Percentiles rank a stretch among this genome's conserved stretches.
phyloP scores from a whole-genome alignment of 2,888 invertebrate species.

The Drosophila picticornis region DNA sequence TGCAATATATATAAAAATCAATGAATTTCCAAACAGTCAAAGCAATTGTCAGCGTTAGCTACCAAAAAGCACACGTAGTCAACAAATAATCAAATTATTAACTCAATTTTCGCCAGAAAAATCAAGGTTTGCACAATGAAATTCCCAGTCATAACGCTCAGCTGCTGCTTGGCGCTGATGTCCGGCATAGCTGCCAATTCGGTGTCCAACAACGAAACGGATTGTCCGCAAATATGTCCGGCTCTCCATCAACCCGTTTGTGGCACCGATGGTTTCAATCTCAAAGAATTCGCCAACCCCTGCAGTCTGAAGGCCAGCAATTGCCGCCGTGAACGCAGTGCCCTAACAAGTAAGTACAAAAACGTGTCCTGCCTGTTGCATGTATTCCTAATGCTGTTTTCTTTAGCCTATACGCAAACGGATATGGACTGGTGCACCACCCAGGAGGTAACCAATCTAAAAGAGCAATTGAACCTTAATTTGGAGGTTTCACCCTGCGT shows the following conservation, averaged over 20 bases:
- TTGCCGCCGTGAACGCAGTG: slow-evolving; percentile 70
- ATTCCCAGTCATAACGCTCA: slow-evolving; percentile 43
- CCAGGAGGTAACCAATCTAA: slow-evolving; percentile 63
- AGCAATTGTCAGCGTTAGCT: slow-evolving; percentile 67
- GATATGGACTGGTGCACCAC: slow-evolving; percentile 81
- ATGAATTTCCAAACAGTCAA: slow-evolving; percentile 59
- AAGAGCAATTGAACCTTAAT: slow-evolving; percentile 58
- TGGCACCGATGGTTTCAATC: slow-evolving; percentile 72
- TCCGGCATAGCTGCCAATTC: slow-evolving; percentile 55
- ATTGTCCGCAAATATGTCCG: slow-evolving; percentile 76
- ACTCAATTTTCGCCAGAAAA: slow-evolving; percentile 24
- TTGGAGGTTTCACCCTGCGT: slow-evolving; percentile 64
- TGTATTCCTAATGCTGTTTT: background rate
- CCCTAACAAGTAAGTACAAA: slow-evolving; percentile 57
- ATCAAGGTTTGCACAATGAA: slow-evolving; percentile 41
- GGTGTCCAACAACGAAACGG: slow-evolving; percentile 55
- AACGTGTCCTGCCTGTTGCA: background rate
- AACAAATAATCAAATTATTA: slow-evolving; percentile 23
- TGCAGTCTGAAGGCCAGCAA: slow-evolving; percentile 74
- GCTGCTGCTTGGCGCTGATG: slow-evolving; percentile 53
- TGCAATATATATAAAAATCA: slow-evolving; percentile 65
- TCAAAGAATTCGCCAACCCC: slow-evolving; percentile 72
- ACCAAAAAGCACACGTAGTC: slow-evolving; percentile 52
- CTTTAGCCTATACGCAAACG: slow-evolving; percentile 63
- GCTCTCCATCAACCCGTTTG: slow-evolving; percentile 71